A percentile compares a stretch with the other conserved stretches of the same genome.
phyloP scores from a whole-genome alignment of 23 tunicate species.

The Clavelina lepadiformis region DNA sequence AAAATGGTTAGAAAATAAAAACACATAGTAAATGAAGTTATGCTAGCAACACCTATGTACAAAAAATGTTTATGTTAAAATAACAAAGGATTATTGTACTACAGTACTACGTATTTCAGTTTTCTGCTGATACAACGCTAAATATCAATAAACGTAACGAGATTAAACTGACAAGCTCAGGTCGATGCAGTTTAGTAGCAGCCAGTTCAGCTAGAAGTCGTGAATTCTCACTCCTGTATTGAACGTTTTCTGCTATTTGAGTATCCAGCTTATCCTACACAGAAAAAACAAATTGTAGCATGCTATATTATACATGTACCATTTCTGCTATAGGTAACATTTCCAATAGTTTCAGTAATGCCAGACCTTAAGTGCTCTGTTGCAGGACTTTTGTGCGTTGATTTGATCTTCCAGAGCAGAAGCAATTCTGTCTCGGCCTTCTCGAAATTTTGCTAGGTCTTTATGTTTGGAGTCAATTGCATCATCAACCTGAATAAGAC shows the following conservation, averaged over 20 bases:
- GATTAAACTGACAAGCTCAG: no score
- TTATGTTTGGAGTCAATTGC: conserved; percentile 21
- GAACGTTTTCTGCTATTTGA: conserved; percentile 50
- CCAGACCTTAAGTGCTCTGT: conserved; percentile 33
- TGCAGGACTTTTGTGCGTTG: conserved; percentile 32
- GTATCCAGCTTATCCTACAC: conserved; percentile 45
- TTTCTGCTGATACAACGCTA: no score
- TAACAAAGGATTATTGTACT: no score
- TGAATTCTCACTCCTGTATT: conserved; percentile 56
- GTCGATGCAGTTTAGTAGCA: neutral
- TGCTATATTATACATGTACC: neutral
- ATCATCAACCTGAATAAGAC: neutral
- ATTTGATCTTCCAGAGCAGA: conserved; percentile 54
- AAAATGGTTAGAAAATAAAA: conserved; percentile 3
- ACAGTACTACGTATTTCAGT: no score
- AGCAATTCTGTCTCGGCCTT: conserved; percentile 39
- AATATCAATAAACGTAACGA: no score
- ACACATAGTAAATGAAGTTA: neutral
- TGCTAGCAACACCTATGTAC: no score
- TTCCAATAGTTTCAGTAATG: no score
- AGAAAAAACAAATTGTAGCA: neutral
- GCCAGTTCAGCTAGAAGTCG: conserved; percentile 34
- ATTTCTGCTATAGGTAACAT: no score
- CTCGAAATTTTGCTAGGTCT: conserved; percentile 45
- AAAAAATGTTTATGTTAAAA: no score